Percentiles rank a stretch among this genome's conserved stretches.
These are phyloP conservation scores for Oscheius onirici DNA, from an alignment of 2,888 invertebrate genomes.

Conservation along the genomic window DNA sequence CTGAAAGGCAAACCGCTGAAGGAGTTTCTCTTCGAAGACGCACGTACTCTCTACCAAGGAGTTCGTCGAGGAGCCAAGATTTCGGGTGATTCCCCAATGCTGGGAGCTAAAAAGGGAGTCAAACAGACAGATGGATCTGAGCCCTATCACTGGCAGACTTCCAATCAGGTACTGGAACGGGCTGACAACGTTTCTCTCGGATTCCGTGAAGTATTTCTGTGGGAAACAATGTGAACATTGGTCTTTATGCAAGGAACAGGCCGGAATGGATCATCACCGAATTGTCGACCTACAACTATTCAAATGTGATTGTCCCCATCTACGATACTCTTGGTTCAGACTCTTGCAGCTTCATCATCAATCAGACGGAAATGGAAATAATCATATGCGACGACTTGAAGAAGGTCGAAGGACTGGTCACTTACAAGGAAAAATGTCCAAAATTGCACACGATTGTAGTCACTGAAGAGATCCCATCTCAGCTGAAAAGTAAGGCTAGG, in stretches of 20 bases:
- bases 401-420: conserved; percentile 69
- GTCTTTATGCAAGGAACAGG: conserved; percentile 74
- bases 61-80: conserved; percentile 88
- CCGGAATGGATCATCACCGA: conserved; percentile 88
- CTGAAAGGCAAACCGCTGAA: conserved; percentile 58
- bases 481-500: conserved; percentile 70
- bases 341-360: conserved; percentile 82
- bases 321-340: conserved; percentile 96
- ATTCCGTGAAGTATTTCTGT: conserved; percentile 69
- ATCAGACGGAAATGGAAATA: conserved; percentile 71
- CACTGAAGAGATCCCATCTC: conserved; percentile 51
- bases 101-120: conserved; percentile 65
- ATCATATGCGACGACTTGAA: conserved; percentile 62
- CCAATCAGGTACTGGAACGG: conserved; percentile 66
- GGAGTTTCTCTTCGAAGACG: conserved; percentile 83
- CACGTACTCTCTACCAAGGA: conserved; percentile 84
- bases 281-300: conserved; percentile 90
- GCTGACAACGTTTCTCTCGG: conserved; percentile 72
- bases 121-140: conserved; percentile 57
- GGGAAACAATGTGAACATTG: conserved; percentile 72
- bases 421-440: conserved; percentile 57
- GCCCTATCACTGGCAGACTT: conserved; percentile 68
- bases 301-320: conserved; percentile 91
- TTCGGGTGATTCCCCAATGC: conserved; percentile 79
- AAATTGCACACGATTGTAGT: conserved; percentile 59